Conservation (phyloP, 1,140 invertebrate genomes). For the Lordiphosa mommai region DNA sequence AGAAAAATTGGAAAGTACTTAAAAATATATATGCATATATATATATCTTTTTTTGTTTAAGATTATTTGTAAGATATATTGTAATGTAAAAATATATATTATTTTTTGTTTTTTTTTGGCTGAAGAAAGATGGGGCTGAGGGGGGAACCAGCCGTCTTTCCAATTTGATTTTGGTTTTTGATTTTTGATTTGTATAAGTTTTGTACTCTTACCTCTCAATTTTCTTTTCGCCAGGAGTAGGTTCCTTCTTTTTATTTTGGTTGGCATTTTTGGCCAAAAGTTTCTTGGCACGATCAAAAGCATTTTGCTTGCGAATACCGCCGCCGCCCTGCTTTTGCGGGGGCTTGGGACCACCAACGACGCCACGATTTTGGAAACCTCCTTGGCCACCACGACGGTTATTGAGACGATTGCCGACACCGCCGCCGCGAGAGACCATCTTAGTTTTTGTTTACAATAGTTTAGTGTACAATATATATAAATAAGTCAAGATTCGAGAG, state of each 20-base stretch:
- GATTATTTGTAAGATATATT: no score
- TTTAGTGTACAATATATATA: no score
- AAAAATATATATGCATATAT: no score
- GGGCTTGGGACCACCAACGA: slow-evolving; percentile 71
- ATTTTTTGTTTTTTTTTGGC: slow-evolving; percentile 16
- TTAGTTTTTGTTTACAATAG: slow-evolving; percentile 36
- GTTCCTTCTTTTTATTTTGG: slow-evolving; percentile 79
- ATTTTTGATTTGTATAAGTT: slow-evolving; percentile 40
- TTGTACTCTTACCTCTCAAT: slow-evolving; percentile 79
- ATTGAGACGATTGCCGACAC: slow-evolving; percentile 79
- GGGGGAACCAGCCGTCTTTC: slow-evolving; percentile 32
- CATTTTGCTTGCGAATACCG: slow-evolving; percentile 80
- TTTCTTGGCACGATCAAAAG: slow-evolving; percentile 80
- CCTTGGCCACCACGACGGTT: slow-evolving; percentile 79
- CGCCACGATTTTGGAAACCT: slow-evolving; percentile 79
- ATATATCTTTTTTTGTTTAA: slow-evolving; percentile 18
- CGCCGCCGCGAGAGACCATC: slow-evolving; percentile 79
- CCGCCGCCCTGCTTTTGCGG: slow-evolving; percentile 76
- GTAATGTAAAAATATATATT: no score
- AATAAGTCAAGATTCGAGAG: slow-evolving; percentile 11
- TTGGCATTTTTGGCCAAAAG: slow-evolving; percentile 80
- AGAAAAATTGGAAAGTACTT: slow-evolving; percentile 28
- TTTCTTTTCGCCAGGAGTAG: slow-evolving; percentile 79
- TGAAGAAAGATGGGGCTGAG: slow-evolving; percentile 34
- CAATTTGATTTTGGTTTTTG: slow-evolving; percentile 28